These are phyloP conservation scores for Ormyrus thymus DNA, from an alignment of 2,888 invertebrate genomes.

Conservation along the genomic window DNA sequence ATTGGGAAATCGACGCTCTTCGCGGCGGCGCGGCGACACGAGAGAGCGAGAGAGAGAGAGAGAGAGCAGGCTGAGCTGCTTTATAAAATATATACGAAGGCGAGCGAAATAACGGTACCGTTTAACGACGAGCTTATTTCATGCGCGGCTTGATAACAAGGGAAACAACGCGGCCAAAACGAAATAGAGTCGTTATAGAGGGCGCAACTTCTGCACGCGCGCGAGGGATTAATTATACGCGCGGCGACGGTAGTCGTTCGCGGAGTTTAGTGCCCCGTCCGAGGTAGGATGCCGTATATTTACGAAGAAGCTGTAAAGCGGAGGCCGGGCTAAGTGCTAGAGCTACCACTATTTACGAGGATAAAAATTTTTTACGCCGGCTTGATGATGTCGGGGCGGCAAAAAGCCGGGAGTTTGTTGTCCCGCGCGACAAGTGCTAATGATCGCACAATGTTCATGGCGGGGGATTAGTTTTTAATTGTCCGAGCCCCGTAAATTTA, in stretches of 20 bases:
- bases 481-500: no score
- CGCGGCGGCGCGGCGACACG: conserved; percentile 6
- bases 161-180: conserved; percentile 8
- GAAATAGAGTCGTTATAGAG: conserved; percentile 32
- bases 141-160: conserved; percentile 54
- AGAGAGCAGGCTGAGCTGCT: background rate
- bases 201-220: no score
- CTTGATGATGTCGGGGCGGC: no score
- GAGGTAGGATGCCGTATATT: background rate
- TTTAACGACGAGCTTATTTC: conserved; percentile 54
- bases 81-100: background rate
- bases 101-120: conserved; percentile 58
- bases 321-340: background rate
- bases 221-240: conserved; percentile 28
- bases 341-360: background rate
- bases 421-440: no score
- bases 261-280: background rate
- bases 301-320: background rate
- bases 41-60: background rate
- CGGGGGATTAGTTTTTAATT: no score
- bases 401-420: no score
- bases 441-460: no score
- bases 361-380: background rate
- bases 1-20: conserved; percentile 64
- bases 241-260: conserved; percentile 34